These are phyloP conservation scores for Tympanoctomys barrerae DNA, from an alignment of 2,797 vertebrate genomes.

Conservation along the genomic window DNA sequence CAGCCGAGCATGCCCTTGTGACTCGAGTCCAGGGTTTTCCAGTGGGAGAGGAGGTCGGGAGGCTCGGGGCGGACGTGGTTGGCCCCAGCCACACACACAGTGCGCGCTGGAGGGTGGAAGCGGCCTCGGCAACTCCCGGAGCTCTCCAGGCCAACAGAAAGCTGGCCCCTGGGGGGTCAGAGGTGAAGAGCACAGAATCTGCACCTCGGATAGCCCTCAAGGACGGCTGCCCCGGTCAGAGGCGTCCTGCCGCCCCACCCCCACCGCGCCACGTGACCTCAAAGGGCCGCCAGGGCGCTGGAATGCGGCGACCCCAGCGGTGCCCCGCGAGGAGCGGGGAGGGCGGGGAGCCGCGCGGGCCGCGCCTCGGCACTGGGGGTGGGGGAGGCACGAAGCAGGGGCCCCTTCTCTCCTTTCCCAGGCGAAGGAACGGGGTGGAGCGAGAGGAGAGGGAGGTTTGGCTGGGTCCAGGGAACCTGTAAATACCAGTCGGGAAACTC, in stretches of 20 bases:
- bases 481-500: slow-evolving; percentile 79
- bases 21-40: background rate
- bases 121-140: no score
- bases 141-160: background rate
- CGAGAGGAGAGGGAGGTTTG: background rate
- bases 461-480: slow-evolving; percentile 72
- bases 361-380: background rate
- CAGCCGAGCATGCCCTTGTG: background rate
- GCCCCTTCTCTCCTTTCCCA: slow-evolving; percentile 41
- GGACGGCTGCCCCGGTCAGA: background rate
- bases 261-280: slow-evolving; percentile 59
- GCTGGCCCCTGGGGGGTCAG: background rate
- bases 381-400: slow-evolving; percentile 15
- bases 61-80: background rate
- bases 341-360: background rate
- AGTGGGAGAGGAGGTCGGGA: background rate
- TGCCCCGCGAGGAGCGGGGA: background rate
- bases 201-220: background rate
- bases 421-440: background rate
- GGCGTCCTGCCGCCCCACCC: slow-evolving; percentile 57
- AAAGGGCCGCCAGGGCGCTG: background rate
- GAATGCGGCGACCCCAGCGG: slow-evolving; percentile 65
- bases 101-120: background rate
- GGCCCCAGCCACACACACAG: background rate
- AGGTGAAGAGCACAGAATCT: background rate